These are phyloP conservation scores for Prunella fulvescens DNA, from an alignment of 2,113 vertebrate species.

Conservation along the genomic window DNA sequence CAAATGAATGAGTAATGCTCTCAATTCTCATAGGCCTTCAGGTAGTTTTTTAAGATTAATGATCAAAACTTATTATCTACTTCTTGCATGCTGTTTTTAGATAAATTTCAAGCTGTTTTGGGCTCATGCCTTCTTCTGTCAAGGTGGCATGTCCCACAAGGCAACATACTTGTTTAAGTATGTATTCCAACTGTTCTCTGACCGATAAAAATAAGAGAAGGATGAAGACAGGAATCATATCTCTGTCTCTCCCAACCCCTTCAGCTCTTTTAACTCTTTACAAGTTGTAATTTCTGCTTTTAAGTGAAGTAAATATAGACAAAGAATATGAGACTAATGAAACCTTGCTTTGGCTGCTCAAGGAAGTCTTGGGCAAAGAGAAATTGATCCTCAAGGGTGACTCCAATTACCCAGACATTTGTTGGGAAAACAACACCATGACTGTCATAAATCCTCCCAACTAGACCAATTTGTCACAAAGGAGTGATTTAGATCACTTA, in stretches of 20 bases:
- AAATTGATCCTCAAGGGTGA: neutral
- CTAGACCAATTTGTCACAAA: neutral
- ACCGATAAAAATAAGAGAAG: neutral
- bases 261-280: neutral
- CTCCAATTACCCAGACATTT: neutral
- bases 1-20: neutral
- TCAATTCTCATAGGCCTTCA: neutral
- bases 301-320: neutral
- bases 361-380: neutral
- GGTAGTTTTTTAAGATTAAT: neutral
- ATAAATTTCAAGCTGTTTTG: neutral
- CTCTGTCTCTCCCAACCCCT: neutral
- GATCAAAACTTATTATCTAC: neutral
- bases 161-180: neutral
- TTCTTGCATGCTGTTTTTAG: neutral
- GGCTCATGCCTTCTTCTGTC: neutral
- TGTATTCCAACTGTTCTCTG: neutral
- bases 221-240: neutral
- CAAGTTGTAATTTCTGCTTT: neutral
- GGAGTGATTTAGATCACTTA: neutral
- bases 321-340: fast-evolving
- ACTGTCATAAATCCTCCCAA: neutral
- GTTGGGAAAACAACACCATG: neutral
- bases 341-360: neutral
- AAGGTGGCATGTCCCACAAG: neutral